phyloP scores from a whole-genome alignment of 2,113 vertebrate genomes.

The Chaenocephalus aceratus region DNA sequence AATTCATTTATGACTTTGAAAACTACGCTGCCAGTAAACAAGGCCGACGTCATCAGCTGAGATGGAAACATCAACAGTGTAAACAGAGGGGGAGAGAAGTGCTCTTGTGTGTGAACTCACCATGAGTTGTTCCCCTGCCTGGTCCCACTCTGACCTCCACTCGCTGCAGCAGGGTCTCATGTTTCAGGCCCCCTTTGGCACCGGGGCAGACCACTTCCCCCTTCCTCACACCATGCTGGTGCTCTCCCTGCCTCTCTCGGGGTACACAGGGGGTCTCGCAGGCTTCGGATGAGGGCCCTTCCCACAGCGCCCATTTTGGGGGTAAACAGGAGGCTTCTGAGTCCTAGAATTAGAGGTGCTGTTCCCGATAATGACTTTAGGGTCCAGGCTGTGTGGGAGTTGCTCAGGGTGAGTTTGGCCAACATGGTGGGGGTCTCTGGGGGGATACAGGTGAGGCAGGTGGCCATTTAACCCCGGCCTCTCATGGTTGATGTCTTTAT shows the following conservation, averaged over 20 bases:
- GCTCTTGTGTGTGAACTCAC: conserved; percentile 59
- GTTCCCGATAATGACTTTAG: conserved; percentile 61
- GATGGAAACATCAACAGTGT: conserved; percentile 65
- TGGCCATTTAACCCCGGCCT: conserved; percentile 65
- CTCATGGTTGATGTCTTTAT: conserved; percentile 50
- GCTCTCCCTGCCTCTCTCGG: conserved; percentile 72
- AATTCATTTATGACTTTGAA: conserved; percentile 73
- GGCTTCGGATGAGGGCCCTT: conserved; percentile 62
- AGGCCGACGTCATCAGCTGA: conserved; percentile 60
- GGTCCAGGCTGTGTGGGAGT: conserved; percentile 57
- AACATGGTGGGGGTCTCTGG: conserved; percentile 42
- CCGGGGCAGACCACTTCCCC: conserved; percentile 58
- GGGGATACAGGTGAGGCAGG: conserved; percentile 57
- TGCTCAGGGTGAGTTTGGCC: conserved; percentile 37
- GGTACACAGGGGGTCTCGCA: conserved; percentile 62
- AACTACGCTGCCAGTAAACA: conserved; percentile 72
- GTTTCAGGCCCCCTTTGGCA: conserved; percentile 69
- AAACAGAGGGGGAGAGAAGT: conserved; percentile 20
- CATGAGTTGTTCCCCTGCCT: conserved; percentile 69
- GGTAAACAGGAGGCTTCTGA: conserved; percentile 81
- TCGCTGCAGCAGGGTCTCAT: conserved; percentile 71
- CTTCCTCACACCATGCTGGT: conserved; percentile 80
- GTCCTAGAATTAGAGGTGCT: conserved; percentile 63
- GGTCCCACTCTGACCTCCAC: conserved; percentile 66
- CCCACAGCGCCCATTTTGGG: conserved; percentile 76